phyloP scores from a whole-genome alignment of 2,888 invertebrate genomes.

The Lepetodrilus schrolli region DNA sequence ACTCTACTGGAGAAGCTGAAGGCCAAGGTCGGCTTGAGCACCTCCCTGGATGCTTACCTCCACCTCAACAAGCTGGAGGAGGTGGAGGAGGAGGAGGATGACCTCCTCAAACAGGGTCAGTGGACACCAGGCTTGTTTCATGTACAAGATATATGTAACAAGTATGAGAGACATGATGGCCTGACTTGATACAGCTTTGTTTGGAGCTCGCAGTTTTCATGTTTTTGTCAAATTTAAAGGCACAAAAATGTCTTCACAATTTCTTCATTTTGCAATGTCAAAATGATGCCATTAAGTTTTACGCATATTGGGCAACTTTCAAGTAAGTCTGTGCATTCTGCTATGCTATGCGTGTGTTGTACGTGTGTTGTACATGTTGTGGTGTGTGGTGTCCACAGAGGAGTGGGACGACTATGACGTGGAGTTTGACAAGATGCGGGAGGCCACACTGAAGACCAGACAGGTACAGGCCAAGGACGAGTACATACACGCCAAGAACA shows the following conservation, averaged over 20 bases:
- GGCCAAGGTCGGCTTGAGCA: constrained; percentile 68
- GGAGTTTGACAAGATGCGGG: constrained; percentile 74
- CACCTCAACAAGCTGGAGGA: constrained; percentile 71
- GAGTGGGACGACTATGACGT: constrained; percentile 75
- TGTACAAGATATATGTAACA: too few relatives aligned
- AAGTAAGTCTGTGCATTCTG: too few relatives aligned
- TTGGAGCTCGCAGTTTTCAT: too few relatives aligned
- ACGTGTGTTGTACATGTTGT: background rate
- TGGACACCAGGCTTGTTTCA: too few relatives aligned
- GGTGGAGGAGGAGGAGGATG: constrained; percentile 71
- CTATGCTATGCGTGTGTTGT: background rate
- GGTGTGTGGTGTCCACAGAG: constrained; percentile 60
- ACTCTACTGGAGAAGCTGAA: constrained; percentile 71
- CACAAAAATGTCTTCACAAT: too few relatives aligned
- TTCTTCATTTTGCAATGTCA: too few relatives aligned
- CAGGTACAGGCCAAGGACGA: constrained; percentile 73
- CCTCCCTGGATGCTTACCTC: constrained; percentile 73
- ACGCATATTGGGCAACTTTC: too few relatives aligned
- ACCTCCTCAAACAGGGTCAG: constrained; percentile 70
- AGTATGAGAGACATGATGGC: too few relatives aligned
- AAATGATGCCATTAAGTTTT: background rate
- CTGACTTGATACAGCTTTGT: too few relatives aligned
- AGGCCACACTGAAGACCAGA: constrained; percentile 72
- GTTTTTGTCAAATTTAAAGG: too few relatives aligned
- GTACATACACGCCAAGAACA: constrained; percentile 56